Percentiles rank a stretch among this genome's conserved stretches.
These are phyloP conservation scores for Eublepharis macularius DNA, from an alignment of 2,113 vertebrate species.

Conservation along the genomic window DNA sequence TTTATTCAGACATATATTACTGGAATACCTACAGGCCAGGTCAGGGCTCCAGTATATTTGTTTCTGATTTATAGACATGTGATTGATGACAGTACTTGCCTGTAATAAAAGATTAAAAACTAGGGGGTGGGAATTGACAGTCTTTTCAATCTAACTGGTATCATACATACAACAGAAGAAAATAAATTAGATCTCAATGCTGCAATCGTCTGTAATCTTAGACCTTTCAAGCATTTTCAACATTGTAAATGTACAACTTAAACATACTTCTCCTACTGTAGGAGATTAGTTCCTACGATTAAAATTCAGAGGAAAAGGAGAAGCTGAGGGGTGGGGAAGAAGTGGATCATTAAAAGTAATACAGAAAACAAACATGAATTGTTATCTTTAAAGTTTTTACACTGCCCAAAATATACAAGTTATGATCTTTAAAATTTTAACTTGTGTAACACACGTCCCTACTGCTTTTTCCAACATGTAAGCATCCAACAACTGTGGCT, in stretches of 20 bases:
- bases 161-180: conserved; percentile 1
- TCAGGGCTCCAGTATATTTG: background rate
- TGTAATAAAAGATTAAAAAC: background rate
- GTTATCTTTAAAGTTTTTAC: conserved; percentile 20
- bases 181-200: background rate
- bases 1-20: conserved; percentile 16
- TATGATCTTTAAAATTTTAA: conserved; percentile 23
- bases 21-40: conserved; percentile 1
- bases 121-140: background rate
- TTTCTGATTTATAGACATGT: conserved; percentile 11
- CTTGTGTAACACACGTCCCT: conserved; percentile 3
- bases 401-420: conserved; percentile 28
- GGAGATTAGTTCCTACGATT: background rate
- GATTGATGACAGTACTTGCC: background rate
- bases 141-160: background rate
- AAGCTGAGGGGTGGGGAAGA: background rate
- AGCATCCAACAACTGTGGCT: background rate
- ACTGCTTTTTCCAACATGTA: background rate
- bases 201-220: background rate
- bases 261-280: background rate
- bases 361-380: background rate
- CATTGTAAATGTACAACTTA: conserved; percentile 21
- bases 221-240: conserved; percentile 8
- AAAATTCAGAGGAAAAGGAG: background rate
- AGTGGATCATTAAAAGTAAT: background rate